Conservation (phyloP, 2,797 vertebrate genomes). For the Nyctalus aviator region DNA sequence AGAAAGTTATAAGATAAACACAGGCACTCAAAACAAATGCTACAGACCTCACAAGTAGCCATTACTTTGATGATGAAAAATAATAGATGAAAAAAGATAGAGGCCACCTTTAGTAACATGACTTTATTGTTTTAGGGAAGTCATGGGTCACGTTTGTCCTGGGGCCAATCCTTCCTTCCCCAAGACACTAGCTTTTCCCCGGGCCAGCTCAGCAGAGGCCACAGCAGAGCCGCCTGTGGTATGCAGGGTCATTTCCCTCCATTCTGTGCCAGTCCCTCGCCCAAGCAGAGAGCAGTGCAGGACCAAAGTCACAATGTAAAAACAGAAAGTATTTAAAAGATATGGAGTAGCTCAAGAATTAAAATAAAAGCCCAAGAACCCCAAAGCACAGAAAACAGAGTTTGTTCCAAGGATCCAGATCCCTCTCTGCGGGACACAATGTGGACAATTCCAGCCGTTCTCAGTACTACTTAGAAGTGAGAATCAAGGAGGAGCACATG, state of each 20-base stretch:
- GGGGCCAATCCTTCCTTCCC: not conserved
- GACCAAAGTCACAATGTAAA: not conserved
- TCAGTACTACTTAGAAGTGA: conserved; percentile 6
- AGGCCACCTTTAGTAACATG: not conserved
- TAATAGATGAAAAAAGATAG: not conserved
- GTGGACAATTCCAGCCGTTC: not conserved
- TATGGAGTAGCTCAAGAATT: not conserved
- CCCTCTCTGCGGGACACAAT: not conserved
- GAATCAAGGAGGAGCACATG: not conserved
- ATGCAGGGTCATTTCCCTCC: not conserved
- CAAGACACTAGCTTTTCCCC: not conserved
- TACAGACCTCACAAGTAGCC: not conserved
- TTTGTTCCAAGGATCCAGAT: not conserved
- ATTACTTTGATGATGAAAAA: not conserved
- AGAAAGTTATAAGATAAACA: not conserved
- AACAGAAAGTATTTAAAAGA: not conserved
- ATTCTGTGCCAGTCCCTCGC: not conserved
- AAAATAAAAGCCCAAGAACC: not conserved
- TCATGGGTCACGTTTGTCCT: not conserved
- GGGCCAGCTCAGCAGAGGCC: not conserved
- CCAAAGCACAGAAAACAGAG: not conserved
- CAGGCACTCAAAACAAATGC: not conserved
- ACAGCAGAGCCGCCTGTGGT: rapidly evolving
- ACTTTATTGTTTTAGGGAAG: not conserved
- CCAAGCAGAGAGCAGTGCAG: not conserved